These are phyloP conservation scores for Sciurus carolinensis DNA, from an alignment of 2,797 vertebrate species.

Conservation along the genomic window DNA sequence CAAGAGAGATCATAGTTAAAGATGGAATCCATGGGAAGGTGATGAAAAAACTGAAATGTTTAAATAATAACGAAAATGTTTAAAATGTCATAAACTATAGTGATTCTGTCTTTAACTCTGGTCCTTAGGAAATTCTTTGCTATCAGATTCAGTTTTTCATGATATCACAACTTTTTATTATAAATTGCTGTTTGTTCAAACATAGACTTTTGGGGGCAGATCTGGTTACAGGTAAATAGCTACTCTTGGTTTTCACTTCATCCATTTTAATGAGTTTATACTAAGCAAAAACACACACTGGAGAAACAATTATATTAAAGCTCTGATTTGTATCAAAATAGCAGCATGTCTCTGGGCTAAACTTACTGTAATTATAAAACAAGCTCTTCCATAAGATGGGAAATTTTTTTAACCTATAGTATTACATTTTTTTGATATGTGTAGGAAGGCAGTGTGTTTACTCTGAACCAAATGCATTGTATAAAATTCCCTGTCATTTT, in stretches of 20 bases:
- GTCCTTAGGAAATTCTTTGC: conserved; percentile 36
- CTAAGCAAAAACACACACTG: conserved; percentile 9
- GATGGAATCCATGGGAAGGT: background rate
- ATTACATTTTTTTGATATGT: background rate
- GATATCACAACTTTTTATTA: background rate
- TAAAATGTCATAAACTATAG: background rate
- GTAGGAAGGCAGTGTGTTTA: conserved; percentile 21
- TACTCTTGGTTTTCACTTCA: conserved; percentile 41
- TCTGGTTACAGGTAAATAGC: background rate
- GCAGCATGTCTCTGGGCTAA: background rate
- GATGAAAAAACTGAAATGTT: background rate
- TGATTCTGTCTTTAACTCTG: conserved; percentile 8
- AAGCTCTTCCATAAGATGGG: background rate
- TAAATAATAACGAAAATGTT: background rate
- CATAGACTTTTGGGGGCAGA: background rate
- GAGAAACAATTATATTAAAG: conserved; percentile 49
- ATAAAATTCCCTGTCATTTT: conserved; percentile 16
- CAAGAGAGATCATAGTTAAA: background rate
- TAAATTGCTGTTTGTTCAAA: conserved; percentile 19
- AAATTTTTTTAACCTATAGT: background rate
- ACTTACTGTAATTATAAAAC: background rate
- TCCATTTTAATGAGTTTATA: background rate
- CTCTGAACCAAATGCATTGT: background rate
- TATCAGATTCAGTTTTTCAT: background rate
- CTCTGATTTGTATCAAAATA: conserved; percentile 62